Evolutionary conservation across 2,888 invertebrate species (phyloP).

Genomic region (Arrhopalites spinosus): DNA sequence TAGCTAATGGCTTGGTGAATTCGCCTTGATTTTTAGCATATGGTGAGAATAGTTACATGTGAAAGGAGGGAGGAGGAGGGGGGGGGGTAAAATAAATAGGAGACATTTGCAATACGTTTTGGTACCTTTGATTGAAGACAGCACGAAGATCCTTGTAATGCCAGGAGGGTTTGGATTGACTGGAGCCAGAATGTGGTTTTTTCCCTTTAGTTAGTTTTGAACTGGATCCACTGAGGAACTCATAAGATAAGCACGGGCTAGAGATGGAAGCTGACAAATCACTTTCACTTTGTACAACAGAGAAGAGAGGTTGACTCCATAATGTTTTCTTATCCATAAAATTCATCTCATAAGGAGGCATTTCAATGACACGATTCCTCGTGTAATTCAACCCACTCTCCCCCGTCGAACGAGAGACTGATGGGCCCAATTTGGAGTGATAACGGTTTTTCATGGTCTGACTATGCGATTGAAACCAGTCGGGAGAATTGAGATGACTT

Average conservation of each 20-base stretch:
- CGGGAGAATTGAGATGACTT: constrained; percentile 47
- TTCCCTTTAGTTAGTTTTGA: background rate
- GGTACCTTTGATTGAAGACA: constrained; percentile 54
- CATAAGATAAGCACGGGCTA: constrained; percentile 43
- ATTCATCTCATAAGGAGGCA: constrained; percentile 48
- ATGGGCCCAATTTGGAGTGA: background rate
- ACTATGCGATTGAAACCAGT: constrained; percentile 46
- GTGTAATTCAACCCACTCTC: constrained; percentile 50
- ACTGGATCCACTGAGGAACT: constrained; percentile 22
- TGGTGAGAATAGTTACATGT: too few relatives aligned
- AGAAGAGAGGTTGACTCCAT: constrained; percentile 52
- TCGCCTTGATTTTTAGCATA: too few relatives aligned
- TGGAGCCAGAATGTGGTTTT: background rate
- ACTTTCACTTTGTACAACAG: constrained; percentile 35
- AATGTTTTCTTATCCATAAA: constrained; percentile 51
- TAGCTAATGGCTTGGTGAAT: too few relatives aligned
- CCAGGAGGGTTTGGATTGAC: constrained; percentile 46
- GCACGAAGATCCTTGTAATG: constrained; percentile 53
- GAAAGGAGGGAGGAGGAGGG: too few relatives aligned
- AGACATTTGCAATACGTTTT: background rate
- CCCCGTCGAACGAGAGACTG: constrained; percentile 21
- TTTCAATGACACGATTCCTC: constrained; percentile 46
- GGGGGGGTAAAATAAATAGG: background rate
- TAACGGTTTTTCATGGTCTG: background rate
- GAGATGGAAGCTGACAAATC: constrained; percentile 15